Conservation (phyloP, 2,888 invertebrate genomes). For the Cataglyphis livida region DNA sequence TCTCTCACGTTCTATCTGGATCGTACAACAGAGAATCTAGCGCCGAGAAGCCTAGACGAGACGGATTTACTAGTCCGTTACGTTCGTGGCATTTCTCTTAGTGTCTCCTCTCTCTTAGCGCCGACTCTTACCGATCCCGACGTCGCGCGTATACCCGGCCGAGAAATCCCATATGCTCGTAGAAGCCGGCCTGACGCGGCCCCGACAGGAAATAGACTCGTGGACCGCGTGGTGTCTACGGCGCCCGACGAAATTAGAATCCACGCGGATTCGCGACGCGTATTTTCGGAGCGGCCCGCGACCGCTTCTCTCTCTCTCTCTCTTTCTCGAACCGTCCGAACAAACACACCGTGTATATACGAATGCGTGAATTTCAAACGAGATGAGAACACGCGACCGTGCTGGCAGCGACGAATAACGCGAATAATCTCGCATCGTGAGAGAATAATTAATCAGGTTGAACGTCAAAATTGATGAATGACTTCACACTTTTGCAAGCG, state of each 20-base stretch:
- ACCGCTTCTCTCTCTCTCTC: slow-evolving; percentile 1
- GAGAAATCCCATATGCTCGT: slow-evolving; percentile 71
- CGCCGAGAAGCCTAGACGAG: slow-evolving; percentile 62
- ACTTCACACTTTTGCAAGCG: background rate
- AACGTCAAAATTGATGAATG: slow-evolving; percentile 4
- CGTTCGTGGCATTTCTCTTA: slow-evolving; percentile 57
- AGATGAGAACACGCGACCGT: slow-evolving; percentile 51
- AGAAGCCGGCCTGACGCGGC: slow-evolving; percentile 69
- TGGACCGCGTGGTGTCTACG: slow-evolving; percentile 84
- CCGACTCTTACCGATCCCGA: slow-evolving; percentile 22
- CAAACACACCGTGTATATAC: slow-evolving; percentile 49
- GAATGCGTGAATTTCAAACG: slow-evolving; percentile 52
- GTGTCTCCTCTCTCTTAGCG: slow-evolving; percentile 24
- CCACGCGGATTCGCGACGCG: slow-evolving; percentile 80
- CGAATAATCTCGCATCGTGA: background rate
- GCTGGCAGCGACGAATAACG: slow-evolving; percentile 61
- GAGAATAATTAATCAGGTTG: background rate
- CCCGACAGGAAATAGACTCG: slow-evolving; percentile 79
- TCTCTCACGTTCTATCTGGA: slow-evolving; percentile 38
- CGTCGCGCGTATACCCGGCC: slow-evolving; percentile 52
- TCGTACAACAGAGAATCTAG: slow-evolving; percentile 18
- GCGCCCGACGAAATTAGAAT: slow-evolving; percentile 83
- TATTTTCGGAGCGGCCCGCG: slow-evolving; percentile 64
- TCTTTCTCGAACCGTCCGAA: background rate
- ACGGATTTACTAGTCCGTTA: slow-evolving; percentile 65